Conservation (phyloP, 2,113 vertebrate species). For the Axis porcinus region DNA sequence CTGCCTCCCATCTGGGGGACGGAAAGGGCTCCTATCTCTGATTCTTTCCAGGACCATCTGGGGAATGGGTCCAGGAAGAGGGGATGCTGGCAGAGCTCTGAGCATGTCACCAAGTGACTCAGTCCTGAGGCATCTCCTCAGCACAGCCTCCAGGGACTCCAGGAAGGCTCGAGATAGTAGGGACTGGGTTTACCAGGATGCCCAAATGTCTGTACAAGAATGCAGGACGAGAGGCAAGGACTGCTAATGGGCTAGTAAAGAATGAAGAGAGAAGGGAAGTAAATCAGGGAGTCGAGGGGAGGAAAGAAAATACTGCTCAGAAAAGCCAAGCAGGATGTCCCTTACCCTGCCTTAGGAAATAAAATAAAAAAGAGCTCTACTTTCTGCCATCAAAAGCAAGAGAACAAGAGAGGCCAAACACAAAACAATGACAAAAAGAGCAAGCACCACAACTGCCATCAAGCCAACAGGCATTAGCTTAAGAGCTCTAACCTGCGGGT, state of each 20-base stretch:
- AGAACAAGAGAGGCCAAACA: neutral
- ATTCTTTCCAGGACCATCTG: neutral
- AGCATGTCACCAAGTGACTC: neutral
- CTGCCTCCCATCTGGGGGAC: neutral
- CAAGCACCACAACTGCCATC: slow-evolving; percentile 32
- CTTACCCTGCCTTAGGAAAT: neutral
- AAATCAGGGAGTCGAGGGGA: neutral
- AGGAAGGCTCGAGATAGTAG: neutral
- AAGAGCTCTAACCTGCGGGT: slow-evolving; percentile 58
- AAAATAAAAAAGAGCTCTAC: neutral
- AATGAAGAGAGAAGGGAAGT: neutral
- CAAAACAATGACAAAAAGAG: neutral
- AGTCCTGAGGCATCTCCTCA: neutral
- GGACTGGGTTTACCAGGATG: neutral
- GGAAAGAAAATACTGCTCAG: slow-evolving; percentile 12
- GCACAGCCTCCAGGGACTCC: neutral
- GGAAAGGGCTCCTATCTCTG: neutral
- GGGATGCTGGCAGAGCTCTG: neutral
- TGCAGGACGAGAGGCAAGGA: neutral
- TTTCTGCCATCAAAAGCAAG: neutral
- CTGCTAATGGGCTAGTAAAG: neutral
- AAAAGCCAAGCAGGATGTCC: neutral
- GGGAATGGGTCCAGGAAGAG: neutral
- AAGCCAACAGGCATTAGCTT: slow-evolving; percentile 26
- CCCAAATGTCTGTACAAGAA: neutral